A percentile compares a stretch with the other conserved stretches of the same genome.
These are phyloP conservation scores for Drosophila melanocephala DNA, from an alignment of 2,888 invertebrate genomes.

Conservation along the genomic window DNA sequence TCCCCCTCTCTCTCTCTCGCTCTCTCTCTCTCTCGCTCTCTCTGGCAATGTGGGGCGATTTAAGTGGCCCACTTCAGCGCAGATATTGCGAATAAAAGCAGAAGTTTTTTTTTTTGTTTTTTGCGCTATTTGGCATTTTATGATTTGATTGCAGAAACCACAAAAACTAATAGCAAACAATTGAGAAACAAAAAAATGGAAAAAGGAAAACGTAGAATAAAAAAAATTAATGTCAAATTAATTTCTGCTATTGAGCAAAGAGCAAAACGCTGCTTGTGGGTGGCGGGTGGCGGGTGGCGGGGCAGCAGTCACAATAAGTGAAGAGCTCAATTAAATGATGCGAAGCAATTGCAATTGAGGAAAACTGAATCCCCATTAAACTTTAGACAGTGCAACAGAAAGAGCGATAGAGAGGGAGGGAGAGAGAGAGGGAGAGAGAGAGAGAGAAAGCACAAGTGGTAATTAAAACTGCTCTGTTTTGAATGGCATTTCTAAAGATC, in stretches of 20 bases:
- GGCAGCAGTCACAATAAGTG: not conserved
- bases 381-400: not conserved
- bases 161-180: not conserved
- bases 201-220: constrained; percentile 5
- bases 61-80: constrained; percentile 48
- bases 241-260: constrained; percentile 36
- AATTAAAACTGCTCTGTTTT: not conserved
- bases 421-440: too few relatives aligned
- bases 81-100: constrained; percentile 51
- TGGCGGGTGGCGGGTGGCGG: not conserved
- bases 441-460: not conserved
- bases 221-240: constrained; percentile 35
- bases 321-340: constrained; percentile 29
- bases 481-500: not conserved
- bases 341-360: constrained; percentile 18
- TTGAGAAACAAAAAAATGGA: not conserved
- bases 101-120: constrained; percentile 31
- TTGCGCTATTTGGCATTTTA: constrained; percentile 40
- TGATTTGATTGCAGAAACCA: constrained; percentile 25
- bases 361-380: constrained; percentile 45
- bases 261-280: constrained; percentile 16
- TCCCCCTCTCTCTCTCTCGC: not conserved
- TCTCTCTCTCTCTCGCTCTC: not conserved
- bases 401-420: not conserved
- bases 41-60: constrained; percentile 35